Base-by-base conservation (phyloP, 2,113 vertebrate species). In the Mandrillus leucophaeus region DNA sequence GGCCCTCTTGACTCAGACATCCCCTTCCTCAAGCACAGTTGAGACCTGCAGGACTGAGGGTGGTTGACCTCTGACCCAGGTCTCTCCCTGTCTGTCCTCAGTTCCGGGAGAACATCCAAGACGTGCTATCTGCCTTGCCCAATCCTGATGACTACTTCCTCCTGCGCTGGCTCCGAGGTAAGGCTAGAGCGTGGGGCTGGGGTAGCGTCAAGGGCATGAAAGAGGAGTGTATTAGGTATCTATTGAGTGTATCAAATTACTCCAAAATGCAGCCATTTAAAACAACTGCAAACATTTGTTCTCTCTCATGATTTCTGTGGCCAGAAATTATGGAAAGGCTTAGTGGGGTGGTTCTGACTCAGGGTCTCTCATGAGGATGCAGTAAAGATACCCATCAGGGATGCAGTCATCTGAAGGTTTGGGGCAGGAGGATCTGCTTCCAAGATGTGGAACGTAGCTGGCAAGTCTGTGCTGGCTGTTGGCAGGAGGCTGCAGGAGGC, bases 111-210 rank as follows among this genome's bases (percentile, higher is more conserved):
- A 99, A 98, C 92, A 88, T 99, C 75, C 98, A 99, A 96, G 99
- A 99, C 17, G 96, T 99, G 96, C 97, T 99, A 72, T 98, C 99
- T 35, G 98, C 98, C 14, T 98, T 99, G 79, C 99, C 99, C 23
- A 96, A 96, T 6, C 99, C 99, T 79, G 98, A 99, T 0, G 99
- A 99, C 96, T 98, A 99, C 96, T 99, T 99, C 98, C 98, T 99
- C 90, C 98, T 99, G 70, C 99, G 99, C 38, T 99, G 99, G 99
- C 99, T 99, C 40, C 98, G 99, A 99, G 99, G 99, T 99, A 92
- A 99, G 98, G 48, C 27, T 3, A 14, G 30, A n/a, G 18, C 20
- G 14, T 35, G 11, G 52, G 45, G 75, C 35, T 40, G 43, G 32
- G 48, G 38, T 10, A 25, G 79, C 50, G 52, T n/a, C 75, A 75